Conservation (phyloP, 2,797 vertebrate species). For the Liasis olivaceus region DNA sequence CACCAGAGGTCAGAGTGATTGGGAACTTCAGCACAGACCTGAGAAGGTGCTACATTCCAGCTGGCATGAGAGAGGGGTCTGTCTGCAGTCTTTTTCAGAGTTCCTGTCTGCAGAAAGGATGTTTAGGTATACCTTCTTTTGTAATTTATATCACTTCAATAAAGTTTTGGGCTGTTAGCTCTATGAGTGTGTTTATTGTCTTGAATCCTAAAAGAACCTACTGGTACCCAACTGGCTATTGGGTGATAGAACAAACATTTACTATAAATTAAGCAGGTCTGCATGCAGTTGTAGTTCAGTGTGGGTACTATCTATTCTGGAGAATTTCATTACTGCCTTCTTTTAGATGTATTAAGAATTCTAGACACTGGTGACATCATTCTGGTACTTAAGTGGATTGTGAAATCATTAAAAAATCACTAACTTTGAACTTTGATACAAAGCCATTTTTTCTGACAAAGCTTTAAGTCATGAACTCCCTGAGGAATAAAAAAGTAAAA, state of each 20-base stretch:
- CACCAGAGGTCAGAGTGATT: neutral
- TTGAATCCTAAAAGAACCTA: neutral
- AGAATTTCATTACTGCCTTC: neutral
- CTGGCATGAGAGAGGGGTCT: neutral
- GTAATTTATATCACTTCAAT: neutral
- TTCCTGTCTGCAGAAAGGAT: neutral
- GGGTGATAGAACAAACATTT: neutral
- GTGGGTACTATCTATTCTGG: neutral
- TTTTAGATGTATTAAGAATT: constrained; percentile 11
- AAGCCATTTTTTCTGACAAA: constrained; percentile 6
- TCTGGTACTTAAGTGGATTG: constrained; percentile 1
- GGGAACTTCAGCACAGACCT: neutral
- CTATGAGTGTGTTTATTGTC: neutral
- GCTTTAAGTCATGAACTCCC: constrained; percentile 24
- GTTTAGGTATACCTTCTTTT: neutral
- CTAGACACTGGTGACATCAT: neutral
- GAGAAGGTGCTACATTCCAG: neutral
- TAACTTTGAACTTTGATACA: constrained; percentile 32
- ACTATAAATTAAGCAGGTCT: neutral
- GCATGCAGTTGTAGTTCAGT: neutral
- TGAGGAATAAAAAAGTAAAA: neutral
- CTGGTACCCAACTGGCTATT: neutral
- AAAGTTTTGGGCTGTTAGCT: neutral
- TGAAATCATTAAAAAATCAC: constrained; percentile 30
- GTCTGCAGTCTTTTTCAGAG: neutral